Percentiles rank a stretch among this genome's conserved stretches.
Evolutionary conservation across 2,113 vertebrate genomes (phyloP).

Genomic region (Gymnobelideus leadbeateri): DNA sequence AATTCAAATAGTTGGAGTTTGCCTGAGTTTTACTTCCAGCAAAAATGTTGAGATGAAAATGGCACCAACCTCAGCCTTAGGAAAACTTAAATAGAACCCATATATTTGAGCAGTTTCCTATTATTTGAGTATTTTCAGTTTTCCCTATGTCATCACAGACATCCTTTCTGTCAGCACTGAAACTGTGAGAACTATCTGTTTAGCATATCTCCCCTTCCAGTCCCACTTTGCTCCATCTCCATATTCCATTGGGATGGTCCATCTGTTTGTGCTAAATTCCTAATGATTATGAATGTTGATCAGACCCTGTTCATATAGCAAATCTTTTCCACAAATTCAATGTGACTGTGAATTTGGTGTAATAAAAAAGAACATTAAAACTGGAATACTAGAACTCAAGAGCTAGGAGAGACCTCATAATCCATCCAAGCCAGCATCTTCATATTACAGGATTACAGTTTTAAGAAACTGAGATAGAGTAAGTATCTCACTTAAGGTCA

Average conservation of each 20-base stretch:
- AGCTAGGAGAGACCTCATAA: background rate
- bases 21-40: background rate
- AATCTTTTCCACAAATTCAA: constrained; percentile 21
- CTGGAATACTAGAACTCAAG: background rate
- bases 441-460: too few species aligned
- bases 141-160: constrained; percentile 21
- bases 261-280: background rate
- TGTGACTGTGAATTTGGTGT: background rate
- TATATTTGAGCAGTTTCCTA: background rate
- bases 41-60: background rate
- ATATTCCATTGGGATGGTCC: constrained; percentile 4
- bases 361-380: background rate
- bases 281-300: constrained; percentile 21
- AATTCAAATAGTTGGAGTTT: background rate
- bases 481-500: too few species aligned
- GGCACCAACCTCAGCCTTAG: background rate
- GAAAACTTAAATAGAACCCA: background rate
- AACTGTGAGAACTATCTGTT: constrained; percentile 15
- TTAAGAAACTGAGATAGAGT: too few species aligned
- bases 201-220: constrained; percentile 21
- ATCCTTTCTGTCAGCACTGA: background rate
- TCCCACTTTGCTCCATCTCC: constrained; percentile 37
- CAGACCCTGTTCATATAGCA: background rate
- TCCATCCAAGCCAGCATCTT: too few species aligned
- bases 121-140: constrained; percentile 7